Conservation (phyloP, 37 sponge, comb jelly and placozoan genomes). For the Petrosia ficiformis region DNA sequence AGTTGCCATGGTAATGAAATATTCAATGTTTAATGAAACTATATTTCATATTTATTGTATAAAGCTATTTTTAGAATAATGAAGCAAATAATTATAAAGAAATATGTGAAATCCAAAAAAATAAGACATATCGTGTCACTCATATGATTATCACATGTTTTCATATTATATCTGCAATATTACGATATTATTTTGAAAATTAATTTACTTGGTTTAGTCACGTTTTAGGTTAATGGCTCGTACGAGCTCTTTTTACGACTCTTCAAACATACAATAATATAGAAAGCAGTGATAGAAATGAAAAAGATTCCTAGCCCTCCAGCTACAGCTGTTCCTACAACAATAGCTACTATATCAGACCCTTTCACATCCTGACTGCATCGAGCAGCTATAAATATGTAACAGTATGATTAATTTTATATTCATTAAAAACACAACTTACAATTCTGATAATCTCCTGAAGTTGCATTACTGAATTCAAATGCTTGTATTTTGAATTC, state of each 20-base stretch:
- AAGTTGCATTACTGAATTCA: constrained; percentile 27
- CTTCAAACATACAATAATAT: constrained; percentile 79
- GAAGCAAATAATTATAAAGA: no score
- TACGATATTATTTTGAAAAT: no score
- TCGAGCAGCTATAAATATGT: neutral
- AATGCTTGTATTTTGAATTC: constrained; percentile 43
- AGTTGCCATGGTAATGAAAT: no score
- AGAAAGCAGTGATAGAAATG: constrained; percentile 68
- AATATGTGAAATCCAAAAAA: no score
- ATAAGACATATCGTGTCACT: no score
- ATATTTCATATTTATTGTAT: no score
- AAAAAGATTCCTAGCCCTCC: constrained; percentile 82
- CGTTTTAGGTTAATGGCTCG: constrained; percentile 77
- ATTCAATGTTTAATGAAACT: no score
- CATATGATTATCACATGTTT: no score
- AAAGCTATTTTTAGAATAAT: no score
- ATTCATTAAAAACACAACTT: no score
- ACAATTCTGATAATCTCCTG: constrained; percentile 18
- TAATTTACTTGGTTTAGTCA: no score
- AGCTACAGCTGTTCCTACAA: constrained; percentile 86
- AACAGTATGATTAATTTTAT: neutral
- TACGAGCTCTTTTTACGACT: constrained; percentile 71
- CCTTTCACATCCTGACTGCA: constrained; percentile 13
- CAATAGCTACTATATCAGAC: constrained; percentile 85
- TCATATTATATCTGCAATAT: no score